Conservation (phyloP, 2,888 invertebrate genomes). For the Brenthis daphne region DNA sequence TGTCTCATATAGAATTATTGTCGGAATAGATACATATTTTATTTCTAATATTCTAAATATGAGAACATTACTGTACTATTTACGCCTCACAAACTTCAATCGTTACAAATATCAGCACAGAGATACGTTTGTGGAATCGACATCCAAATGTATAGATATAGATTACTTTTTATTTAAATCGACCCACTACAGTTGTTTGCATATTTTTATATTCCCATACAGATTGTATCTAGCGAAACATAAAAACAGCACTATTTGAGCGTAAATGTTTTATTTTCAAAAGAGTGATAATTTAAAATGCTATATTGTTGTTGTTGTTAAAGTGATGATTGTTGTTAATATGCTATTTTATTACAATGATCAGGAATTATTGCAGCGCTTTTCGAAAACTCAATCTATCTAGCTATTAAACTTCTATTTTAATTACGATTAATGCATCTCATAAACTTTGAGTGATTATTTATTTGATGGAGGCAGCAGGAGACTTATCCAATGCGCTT, state of each 20-base stretch:
- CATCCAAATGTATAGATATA: constrained; percentile 1
- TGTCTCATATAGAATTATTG: neutral
- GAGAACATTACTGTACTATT: neutral
- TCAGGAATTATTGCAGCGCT: constrained; percentile 1
- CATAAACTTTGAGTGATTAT: constrained; percentile 5
- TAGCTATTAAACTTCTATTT: neutral
- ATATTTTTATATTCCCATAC: neutral
- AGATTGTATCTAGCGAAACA: no score
- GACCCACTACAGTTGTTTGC: neutral
- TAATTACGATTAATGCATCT: constrained; percentile 18
- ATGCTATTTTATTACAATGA: neutral
- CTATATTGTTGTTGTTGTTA: no score
- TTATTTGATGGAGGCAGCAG: constrained; percentile 2
- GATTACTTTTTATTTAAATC: constrained; percentile 6
- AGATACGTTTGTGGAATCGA: neutral
- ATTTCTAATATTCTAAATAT: neutral
- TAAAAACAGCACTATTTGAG: no score
- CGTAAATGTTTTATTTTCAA: no score
- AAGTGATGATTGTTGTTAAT: neutral
- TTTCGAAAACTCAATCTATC: constrained; percentile 13
- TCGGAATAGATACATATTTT: neutral
- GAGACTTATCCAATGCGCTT: constrained; percentile 1
- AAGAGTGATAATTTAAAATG: no score
- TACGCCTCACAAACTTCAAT: constrained; percentile 6
- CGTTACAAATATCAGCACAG: constrained; percentile 1